Evolutionary conservation across 1,140 invertebrate species (phyloP), one percentile per base, ranked within the genome.

Genomic region (Paramacrobiotus metropolitanus): DNA sequence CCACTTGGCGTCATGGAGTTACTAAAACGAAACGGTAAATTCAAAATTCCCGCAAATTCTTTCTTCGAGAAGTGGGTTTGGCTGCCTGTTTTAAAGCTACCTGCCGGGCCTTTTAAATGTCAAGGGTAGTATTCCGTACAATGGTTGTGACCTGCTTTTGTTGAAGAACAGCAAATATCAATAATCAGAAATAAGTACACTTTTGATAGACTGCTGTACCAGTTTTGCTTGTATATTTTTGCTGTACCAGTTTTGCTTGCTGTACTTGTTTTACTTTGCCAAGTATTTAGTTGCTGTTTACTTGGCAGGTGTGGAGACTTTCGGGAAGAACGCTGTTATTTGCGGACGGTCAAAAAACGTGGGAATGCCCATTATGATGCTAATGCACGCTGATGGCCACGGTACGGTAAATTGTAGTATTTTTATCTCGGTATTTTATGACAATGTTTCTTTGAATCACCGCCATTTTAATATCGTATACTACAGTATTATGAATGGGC

Each of bases 281-380:
- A 20, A 60, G 60, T 20, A 61, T 4, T 4, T 60, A 24, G 28
- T 63, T 65, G 60, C 34, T 15, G 4, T 65, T 60, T 64, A 64
- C 68, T 61, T 74, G 73, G 71, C 65, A 85, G 84, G 70, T 62
- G 81, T 88, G 63, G 77, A 84, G 64, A 88, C 85, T 0, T 79
- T 82, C 69, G 86, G 86, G 2, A 83, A 84, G 68, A 86, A 86
- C 71, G 85, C 85, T n/a, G 85, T 90, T 0, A 81, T 91, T 0
- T 81, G 86, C 67, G 87, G 87, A 2, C 74, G 87, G 62, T 90
- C 87, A 0, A 90, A 90, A 72, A 86, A 90, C 74, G 86, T 91
- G 44, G 85, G 87, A 1, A 77, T 89, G 70, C 87, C 87, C 1
- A 84, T 88, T 63, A 84, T 84, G 18, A 79, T 87, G 71, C 72